Conservation (phyloP, 2,888 invertebrate species). For the Noctua janthina region DNA sequence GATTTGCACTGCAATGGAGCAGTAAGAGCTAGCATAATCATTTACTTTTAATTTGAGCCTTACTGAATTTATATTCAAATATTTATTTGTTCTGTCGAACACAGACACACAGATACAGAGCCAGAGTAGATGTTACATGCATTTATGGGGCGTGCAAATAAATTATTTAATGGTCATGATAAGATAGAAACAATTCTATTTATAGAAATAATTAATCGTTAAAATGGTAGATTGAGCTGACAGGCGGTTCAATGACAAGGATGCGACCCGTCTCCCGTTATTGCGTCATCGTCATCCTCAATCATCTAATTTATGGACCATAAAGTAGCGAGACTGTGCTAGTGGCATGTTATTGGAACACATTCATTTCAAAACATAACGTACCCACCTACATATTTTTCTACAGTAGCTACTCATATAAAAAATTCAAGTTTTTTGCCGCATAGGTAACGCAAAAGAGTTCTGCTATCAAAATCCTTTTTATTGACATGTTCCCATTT, state of each 20-base stretch:
- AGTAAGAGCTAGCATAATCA: not conserved
- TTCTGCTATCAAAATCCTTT: not conserved
- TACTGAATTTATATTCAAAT: not conserved
- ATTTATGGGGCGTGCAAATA: not conserved
- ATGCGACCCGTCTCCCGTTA: not conserved
- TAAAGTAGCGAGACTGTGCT: not conserved
- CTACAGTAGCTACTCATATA: too few species aligned
- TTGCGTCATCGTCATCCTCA: not conserved
- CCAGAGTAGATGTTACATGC: not conserved
- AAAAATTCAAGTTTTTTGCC: not conserved
- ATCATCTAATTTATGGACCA: constrained; percentile 14
- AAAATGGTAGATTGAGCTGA: not conserved
- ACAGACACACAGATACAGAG: not conserved
- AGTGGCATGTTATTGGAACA: not conserved
- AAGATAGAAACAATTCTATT: not conserved
- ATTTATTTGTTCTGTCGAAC: not conserved
- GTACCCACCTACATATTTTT: not conserved
- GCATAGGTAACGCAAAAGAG: not conserved
- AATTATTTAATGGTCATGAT: not conserved
- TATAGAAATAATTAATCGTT: not conserved
- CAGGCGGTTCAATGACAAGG: not conserved
- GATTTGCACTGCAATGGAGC: too few species aligned
- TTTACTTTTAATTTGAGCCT: too few species aligned
- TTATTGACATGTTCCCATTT: not conserved
- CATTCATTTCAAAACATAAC: not conserved